A percentile compares a stretch with the other conserved stretches of the same genome.
These are phyloP conservation scores for Diplolepis rosae DNA, from an alignment of 2,888 invertebrate species.

Conservation along the genomic window DNA sequence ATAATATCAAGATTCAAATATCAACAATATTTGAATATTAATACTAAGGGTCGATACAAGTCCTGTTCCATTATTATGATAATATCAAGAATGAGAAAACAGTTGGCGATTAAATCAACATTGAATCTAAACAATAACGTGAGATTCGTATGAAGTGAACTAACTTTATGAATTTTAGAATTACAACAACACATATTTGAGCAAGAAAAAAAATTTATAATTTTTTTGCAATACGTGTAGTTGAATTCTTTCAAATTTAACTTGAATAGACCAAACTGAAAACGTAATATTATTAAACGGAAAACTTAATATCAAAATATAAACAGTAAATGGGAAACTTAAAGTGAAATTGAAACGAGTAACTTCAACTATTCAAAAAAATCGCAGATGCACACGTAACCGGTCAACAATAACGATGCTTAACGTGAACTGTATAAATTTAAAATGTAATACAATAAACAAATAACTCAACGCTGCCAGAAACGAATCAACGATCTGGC, in stretches of 20 bases:
- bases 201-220: background rate
- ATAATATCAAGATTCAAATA: background rate
- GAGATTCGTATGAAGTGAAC: conserved; percentile 16
- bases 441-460: conserved; percentile 43
- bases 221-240: background rate
- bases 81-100: background rate
- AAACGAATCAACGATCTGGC: conserved; percentile 20
- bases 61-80: too few species aligned
- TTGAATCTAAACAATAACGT: conserved; percentile 26
- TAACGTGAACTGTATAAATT: conserved; percentile 56
- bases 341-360: conserved; percentile 35
- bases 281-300: conserved; percentile 18
- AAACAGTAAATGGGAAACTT: conserved; percentile 34
- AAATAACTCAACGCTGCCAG: conserved; percentile 14
- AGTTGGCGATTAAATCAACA: conserved; percentile 15
- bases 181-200: conserved; percentile 8
- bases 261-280: conserved; percentile 8
- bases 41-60: too few species aligned
- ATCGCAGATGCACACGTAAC: conserved; percentile 43
- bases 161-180: background rate
- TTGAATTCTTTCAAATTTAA: conserved; percentile 15
- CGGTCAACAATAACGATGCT: conserved; percentile 55
- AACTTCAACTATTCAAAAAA: conserved; percentile 45
- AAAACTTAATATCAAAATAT: conserved; percentile 38
- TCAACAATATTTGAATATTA: too few species aligned